A percentile compares a stretch with the other conserved stretches of the same genome.
Evolutionary conservation across 2,888 invertebrate genomes (phyloP).

Genomic region (Drosophila sordidapex): DNA sequence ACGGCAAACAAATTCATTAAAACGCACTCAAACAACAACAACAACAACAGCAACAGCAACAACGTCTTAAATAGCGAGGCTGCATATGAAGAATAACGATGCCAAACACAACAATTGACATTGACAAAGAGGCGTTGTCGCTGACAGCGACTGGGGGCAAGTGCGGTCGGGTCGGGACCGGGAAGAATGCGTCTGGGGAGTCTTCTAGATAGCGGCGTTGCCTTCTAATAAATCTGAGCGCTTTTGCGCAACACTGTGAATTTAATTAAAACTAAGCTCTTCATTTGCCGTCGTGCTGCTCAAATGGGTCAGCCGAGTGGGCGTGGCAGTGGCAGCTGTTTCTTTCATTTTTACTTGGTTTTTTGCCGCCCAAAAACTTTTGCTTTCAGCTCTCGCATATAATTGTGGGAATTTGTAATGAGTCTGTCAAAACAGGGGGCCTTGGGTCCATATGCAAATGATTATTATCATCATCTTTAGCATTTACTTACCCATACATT

Average conservation of each 20-base stretch:
- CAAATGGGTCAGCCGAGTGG: constrained; percentile 42
- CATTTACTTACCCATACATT: constrained; percentile 65
- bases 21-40: constrained; percentile 25
- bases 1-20: constrained; percentile 56
- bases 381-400: constrained; percentile 26
- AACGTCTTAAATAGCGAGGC: constrained; percentile 5
- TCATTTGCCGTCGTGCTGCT: constrained; percentile 44
- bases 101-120: constrained; percentile 60
- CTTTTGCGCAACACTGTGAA: constrained; percentile 57
- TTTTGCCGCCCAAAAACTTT: constrained; percentile 31
- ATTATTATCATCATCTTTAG: constrained; percentile 70
- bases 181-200: constrained; percentile 12
- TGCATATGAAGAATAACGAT: constrained; percentile 65
- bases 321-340: constrained; percentile 26
- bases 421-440: constrained; percentile 13
- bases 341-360: neutral
- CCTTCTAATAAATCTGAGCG: constrained; percentile 61
- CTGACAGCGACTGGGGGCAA: constrained; percentile 9
- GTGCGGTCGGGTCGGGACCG: neutral
- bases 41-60: constrained; percentile 2
- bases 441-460: constrained; percentile 65
- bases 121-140: constrained; percentile 55
- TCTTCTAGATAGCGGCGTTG: constrained; percentile 32
- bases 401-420: constrained; percentile 54
- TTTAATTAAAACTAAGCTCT: constrained; percentile 77